Base-by-base conservation (phyloP, 2,888 invertebrate genomes). In the Adela reaumurella region DNA sequence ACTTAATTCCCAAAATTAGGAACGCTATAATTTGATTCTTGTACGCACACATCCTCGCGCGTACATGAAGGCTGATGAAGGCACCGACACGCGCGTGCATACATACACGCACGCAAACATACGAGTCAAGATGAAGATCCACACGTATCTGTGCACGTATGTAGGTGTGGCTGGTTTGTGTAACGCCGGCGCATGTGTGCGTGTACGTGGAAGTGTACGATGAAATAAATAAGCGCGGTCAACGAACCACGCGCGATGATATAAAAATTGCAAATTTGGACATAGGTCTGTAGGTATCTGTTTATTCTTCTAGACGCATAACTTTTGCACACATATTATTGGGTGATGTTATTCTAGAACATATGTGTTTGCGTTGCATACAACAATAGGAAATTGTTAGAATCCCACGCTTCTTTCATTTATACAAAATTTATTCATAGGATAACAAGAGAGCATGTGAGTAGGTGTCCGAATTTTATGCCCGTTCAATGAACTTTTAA, bases 211-310 rank as follows among this genome's bases (percentile, higher is more conserved):
- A 77, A 74, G 74, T 70, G 76, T 74, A 76, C 77, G 78, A 76
- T 78, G 74, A 77, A 78, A 78, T 78, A 78, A 78, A 77, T 77
- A 77, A 77, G 78, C 76, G 73, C 77, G 78, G 77, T 74, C 78
- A 74, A 70, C 64, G 78, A 78, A 66, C 78, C 62, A 69, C 68
- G 73, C 70, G 68, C 71, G 71, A 74, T 73, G 73, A 74, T 70
- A 74, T 77, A 77, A 78, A 78, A 78, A 77, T 78, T 63, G 78
- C 78, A 70, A 77, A 35, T 35, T 35, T 35, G 35, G 35, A 35
- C n/a, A 35, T 14, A 35, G n/a, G n/a, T n/a, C n/a, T n/a, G n/a
- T n/a, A n/a, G n/a, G n/a, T n/a, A n/a, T n/a, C n/a, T n/a, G n/a
- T n/a, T n/a, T n/a, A n/a, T n/a, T n/a, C n/a, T n/a, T n/a, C n/a